phyloP scores from a whole-genome alignment of 1,140 invertebrate genomes.

The Macrotrachela quadricornifera region DNA sequence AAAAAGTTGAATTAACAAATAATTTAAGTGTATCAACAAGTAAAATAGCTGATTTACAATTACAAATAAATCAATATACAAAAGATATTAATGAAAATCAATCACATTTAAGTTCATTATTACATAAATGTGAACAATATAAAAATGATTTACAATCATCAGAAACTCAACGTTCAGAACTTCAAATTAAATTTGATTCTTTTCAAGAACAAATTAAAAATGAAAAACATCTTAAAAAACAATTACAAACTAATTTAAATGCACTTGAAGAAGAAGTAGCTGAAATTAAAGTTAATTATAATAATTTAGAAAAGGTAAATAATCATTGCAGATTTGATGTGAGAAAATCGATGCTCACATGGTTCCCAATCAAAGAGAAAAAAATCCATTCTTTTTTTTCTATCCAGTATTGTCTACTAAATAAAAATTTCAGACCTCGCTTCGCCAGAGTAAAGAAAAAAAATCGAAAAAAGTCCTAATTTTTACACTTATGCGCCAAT shows the following conservation, averaged over 20 bases:
- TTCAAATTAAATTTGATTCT: slow-evolving; percentile 15
- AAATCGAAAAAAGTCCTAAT: too few relatives aligned
- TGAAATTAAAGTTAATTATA: slow-evolving; percentile 16
- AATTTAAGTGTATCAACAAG: slow-evolving; percentile 17
- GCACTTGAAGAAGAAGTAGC: slow-evolving; percentile 18
- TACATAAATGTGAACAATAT: slow-evolving; percentile 9
- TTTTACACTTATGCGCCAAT: too few relatives aligned
- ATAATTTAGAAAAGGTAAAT: slow-evolving; percentile 20
- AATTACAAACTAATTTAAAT: slow-evolving; percentile 14
- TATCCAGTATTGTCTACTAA: too few relatives aligned
- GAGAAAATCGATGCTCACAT: too few relatives aligned
- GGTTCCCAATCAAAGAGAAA: slow-evolving; percentile 1
- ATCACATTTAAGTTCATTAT: slow-evolving; percentile 14
- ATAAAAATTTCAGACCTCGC: too few relatives aligned
- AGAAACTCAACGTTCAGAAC: slow-evolving; percentile 15
- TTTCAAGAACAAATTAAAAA: slow-evolving; percentile 19
- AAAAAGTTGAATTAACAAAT: slow-evolving; percentile 24
- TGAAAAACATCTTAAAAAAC: slow-evolving; percentile 14
- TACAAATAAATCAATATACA: slow-evolving; percentile 16
- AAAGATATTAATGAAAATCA: slow-evolving; percentile 18
- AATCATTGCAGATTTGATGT: too few relatives aligned
- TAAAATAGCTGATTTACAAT: slow-evolving; percentile 18
- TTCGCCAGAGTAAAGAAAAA: too few relatives aligned
- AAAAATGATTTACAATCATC: slow-evolving; percentile 16
- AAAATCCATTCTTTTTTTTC: too few relatives aligned